Evolutionary conservation across 2,113 vertebrate species (phyloP).

Genomic region (Mixornis gularis): DNA sequence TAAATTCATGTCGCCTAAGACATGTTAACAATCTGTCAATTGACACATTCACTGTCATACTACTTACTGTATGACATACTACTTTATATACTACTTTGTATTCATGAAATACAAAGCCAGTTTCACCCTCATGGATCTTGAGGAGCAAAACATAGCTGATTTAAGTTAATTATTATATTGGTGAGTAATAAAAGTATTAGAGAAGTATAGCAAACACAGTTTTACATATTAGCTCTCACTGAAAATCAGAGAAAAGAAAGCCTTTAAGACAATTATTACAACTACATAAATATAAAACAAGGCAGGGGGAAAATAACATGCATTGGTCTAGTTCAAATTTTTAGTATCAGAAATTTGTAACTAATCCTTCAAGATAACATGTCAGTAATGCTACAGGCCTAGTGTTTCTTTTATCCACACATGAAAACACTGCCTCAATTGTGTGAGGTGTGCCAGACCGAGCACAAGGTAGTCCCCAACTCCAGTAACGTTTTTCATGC

Average conservation of each 20-base stretch:
- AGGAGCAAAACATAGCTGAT: not conserved
- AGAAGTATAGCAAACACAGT: not conserved
- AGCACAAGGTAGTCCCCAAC: rapidly evolving
- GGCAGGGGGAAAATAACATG: not conserved
- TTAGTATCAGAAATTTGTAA: not conserved
- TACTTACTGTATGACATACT: not conserved
- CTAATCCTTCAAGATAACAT: not conserved
- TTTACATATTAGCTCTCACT: not conserved
- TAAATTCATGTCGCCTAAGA: not conserved
- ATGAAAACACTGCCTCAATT: not conserved
- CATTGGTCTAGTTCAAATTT: not conserved
- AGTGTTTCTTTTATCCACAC: not conserved
- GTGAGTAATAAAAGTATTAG: not conserved
- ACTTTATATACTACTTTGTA: not conserved
- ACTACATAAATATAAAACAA: not conserved
- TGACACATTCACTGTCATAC: not conserved
- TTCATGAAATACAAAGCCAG: not conserved
- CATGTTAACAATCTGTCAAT: not conserved
- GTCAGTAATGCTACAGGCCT: not conserved
- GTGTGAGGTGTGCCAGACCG: not conserved
- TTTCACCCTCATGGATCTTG: not conserved
- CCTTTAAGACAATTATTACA: not conserved
- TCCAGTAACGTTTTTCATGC: rapidly evolving
- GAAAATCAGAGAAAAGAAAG: not conserved
- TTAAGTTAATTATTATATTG: not conserved